Base-by-base conservation (phyloP, 1,140 invertebrate species). In the Trichogramma pretiosum region DNA sequence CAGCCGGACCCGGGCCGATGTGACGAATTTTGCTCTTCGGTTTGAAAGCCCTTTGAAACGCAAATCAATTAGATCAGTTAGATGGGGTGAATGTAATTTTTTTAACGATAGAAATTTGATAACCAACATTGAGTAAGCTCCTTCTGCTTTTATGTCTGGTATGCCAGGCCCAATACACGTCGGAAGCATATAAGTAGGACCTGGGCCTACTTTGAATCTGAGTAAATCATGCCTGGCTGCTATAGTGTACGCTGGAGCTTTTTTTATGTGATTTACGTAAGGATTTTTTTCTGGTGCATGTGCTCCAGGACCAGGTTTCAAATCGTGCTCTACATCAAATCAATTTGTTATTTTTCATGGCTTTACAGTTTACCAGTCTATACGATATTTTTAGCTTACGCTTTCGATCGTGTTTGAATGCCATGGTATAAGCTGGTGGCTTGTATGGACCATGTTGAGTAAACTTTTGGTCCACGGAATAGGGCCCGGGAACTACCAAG, bases 241-340 rank as follows among this genome's bases (percentile, higher is more conserved):
- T 5, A 65, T 56, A 2, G 55, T 61, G 19, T 59, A 68, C 16
- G 62, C 61, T 23, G 68, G 61, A 17, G 64, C 36, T 55, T 57
- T 61, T 8, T 19, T 41, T 19, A 24, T 41, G 44, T 69, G 66
- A 53, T 68, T 70, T 41, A 64, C 54, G 3, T 56, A 56, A 13
- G 56, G 60, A 44, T 56, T 60, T 30, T 56, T 50, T 35, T 73
- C 64, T 13, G 67, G 62, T 21, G 55, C 54, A 46, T 73, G 68
- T 5, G 66, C 60, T 22, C 63, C 67, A 1, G 70, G 67, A 49
- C 70, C 68, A 19, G 70, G 70, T n/a, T n/a, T n/a, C n/a, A 16
- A n/a, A n/a, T 55, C 58, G 8, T 21, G 16, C 35, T 58, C 33
- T 35, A 14, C 8, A 28, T 22, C 7, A 41, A 18, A 48, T 34